Conservation (phyloP, 2,113 vertebrate species). For the Paracanthobrama guichenoti region DNA sequence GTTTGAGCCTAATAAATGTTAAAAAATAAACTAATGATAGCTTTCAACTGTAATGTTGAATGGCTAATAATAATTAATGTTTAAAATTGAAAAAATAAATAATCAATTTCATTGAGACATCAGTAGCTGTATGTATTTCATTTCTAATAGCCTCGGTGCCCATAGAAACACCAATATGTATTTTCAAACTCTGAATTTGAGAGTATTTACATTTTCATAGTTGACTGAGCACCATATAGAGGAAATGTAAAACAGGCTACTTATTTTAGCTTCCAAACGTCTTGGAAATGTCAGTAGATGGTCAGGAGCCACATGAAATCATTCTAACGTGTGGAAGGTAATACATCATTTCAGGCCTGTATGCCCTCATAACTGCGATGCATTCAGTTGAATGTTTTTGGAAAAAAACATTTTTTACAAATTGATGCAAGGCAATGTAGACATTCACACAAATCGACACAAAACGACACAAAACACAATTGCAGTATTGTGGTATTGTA, state of each 20-base stretch:
- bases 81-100: too few species aligned
- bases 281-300: constrained; percentile 18
- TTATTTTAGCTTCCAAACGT: constrained; percentile 13
- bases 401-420: neutral
- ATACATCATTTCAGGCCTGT: constrained; percentile 17
- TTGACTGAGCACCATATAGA: neutral
- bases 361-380: neutral
- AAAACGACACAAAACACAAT: too few species aligned
- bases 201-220: neutral
- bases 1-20: too few species aligned
- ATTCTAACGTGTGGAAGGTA: neutral
- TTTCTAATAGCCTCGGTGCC: neutral
- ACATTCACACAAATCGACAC: neutral
- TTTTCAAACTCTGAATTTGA: neutral
- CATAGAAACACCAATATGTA: neutral
- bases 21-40: too few species aligned
- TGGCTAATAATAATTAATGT: too few species aligned
- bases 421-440: neutral
- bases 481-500: neutral
- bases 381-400: neutral
- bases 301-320: constrained; percentile 1
- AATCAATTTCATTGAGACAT: too few species aligned
- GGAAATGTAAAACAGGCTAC: constrained; percentile 15
- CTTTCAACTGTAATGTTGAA: too few species aligned
- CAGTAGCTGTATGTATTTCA: too few species aligned